Conservation (phyloP, 2,797 vertebrate genomes). For the Salmo trutta region DNA sequence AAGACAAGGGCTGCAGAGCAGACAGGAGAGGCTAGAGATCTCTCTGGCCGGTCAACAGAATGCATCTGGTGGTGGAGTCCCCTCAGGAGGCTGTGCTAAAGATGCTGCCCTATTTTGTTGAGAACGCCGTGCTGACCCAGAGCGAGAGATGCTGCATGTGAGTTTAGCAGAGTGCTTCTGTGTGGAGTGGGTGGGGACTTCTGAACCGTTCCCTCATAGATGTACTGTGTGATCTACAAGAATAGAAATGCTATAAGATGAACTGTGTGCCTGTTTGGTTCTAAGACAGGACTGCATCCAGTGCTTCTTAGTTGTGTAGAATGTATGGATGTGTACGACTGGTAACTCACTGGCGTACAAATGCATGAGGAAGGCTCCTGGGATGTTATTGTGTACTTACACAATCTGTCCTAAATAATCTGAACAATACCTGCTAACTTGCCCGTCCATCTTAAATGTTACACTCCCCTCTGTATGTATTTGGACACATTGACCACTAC, state of each 20-base stretch:
- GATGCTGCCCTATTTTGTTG: constrained; percentile 80
- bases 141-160: constrained; percentile 79
- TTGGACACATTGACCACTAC: no score
- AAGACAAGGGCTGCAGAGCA: constrained; percentile 43
- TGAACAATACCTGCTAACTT: no score
- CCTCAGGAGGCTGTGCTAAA: constrained; percentile 72
- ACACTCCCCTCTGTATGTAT: no score
- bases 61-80: constrained; percentile 75
- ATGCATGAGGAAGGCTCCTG: no score
- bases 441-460: no score
- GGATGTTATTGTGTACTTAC: no score
- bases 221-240: neutral
- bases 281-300: neutral
- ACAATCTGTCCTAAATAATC: no score
- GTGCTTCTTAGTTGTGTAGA: neutral
- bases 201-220: neutral
- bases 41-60: constrained; percentile 57
- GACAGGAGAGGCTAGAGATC: constrained; percentile 25
- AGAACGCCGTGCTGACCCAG: constrained; percentile 78
- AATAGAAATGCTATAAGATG: neutral
- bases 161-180: constrained; percentile 50
- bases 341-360: no score
- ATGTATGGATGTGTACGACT: neutral
- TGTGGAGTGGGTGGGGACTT: constrained; percentile 6
- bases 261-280: neutral